These are phyloP conservation scores for Peromyscus attwateri DNA, from an alignment of 2,797 vertebrate genomes.

Conservation along the genomic window DNA sequence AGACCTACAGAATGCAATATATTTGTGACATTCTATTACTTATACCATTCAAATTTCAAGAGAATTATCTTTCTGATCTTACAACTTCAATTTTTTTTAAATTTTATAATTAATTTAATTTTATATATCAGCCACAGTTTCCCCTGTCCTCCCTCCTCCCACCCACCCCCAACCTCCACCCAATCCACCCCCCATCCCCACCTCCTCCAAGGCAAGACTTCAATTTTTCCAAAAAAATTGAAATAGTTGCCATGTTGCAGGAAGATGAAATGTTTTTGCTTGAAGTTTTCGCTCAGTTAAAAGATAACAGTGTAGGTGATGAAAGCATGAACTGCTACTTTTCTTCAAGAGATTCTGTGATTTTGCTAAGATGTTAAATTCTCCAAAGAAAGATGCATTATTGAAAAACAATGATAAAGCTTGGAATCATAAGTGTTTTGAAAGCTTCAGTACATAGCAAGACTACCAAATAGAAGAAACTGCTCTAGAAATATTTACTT, in stretches of 20 bases:
- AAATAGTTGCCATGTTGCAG: conserved; percentile 96
- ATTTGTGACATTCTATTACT: conserved; percentile 98
- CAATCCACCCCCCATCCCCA: no score
- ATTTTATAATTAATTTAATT: no score
- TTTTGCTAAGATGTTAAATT: conserved; percentile 93
- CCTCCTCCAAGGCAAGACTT: no score
- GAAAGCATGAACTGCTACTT: conserved; percentile 94
- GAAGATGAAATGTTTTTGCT: conserved; percentile 95
- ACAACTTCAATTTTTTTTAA: conserved; percentile 94
- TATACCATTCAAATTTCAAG: conserved; percentile 94
- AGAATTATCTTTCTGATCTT: conserved; percentile 95
- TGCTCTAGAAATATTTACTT: conserved; percentile 96
- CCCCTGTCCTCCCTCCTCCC: no score
- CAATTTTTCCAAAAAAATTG: conserved; percentile 95
- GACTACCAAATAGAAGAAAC: conserved; percentile 95
- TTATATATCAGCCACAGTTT: no score
- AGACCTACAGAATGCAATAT: conserved; percentile 97
- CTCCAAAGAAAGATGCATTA: conserved; percentile 92
- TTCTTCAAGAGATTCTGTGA: conserved; percentile 95
- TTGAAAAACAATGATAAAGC: conserved; percentile 93
- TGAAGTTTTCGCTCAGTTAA: conserved; percentile 96
- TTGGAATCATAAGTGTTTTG: conserved; percentile 94
- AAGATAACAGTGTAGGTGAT: conserved; percentile 93
- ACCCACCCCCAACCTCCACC: no score
- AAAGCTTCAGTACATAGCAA: conserved; percentile 95